phyloP scores from a whole-genome alignment of 2,797 vertebrate genomes.

The Heteromormyrus szaboi region DNA sequence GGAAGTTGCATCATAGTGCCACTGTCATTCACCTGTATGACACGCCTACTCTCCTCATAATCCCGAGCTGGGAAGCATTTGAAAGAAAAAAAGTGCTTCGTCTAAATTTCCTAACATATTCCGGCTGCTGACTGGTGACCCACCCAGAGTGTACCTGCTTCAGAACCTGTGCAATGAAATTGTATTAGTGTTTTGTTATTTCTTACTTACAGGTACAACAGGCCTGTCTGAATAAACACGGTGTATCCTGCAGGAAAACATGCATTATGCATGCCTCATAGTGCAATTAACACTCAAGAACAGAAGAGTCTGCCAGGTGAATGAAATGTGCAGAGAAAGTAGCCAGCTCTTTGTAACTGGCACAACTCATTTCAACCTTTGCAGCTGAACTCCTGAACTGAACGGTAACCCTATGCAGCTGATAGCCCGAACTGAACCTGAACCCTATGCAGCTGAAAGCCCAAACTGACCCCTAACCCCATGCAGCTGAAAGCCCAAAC shows the following conservation, averaged over 20 bases:
- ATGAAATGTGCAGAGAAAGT: background rate
- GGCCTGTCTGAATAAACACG: background rate
- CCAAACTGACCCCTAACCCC: background rate
- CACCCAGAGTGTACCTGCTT: background rate
- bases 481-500: background rate
- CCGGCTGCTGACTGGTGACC: background rate
- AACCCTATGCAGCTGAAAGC: background rate
- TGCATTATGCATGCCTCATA: background rate
- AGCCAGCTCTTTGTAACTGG: background rate
- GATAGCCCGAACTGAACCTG: too few relatives aligned
- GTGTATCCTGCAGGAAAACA: background rate
- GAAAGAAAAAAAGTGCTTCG: background rate
- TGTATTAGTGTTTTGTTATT: background rate
- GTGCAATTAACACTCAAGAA: background rate
- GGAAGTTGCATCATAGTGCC: constrained; percentile 37
- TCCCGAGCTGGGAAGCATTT: background rate
- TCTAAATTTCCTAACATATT: constrained; percentile 1
- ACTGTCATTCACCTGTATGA: constrained; percentile 25
- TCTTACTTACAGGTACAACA: background rate
- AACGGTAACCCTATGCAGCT: background rate
- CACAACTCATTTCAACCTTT: background rate
- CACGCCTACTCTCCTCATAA: constrained; percentile 7
- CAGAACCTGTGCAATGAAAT: background rate
- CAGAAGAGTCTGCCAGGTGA: background rate
- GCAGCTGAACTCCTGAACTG: background rate